Evolutionary conservation across 2,888 invertebrate genomes (phyloP), one percentile per base, ranked within the genome.

Genomic region (Eudasyphora cyanicolor): DNA sequence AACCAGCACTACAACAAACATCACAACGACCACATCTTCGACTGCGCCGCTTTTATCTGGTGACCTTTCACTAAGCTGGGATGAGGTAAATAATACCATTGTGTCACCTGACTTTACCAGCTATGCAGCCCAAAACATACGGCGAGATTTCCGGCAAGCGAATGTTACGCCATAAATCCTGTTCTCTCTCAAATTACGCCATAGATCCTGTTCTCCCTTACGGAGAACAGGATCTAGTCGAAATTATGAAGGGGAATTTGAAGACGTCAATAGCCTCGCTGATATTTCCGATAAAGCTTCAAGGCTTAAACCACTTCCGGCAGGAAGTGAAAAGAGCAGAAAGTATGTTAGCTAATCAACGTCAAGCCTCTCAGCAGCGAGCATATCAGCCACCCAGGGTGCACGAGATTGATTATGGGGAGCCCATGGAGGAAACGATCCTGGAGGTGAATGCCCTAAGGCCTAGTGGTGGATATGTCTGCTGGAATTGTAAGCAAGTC

Each of bases 321-420:
- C 78, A 79, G 38, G 12, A 75, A 24, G 60, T 27, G 1, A 75
- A 62, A 19, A 17, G 49, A 29, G 75, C 75, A 0, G 54, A 79
- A 64, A 71, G 19, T n/a, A 24, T 79, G 12, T 0, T 79, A 1
- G 3, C 49, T 4, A 49, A n/a, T 49, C 49, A 49, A 49, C 49
- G 49, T 4, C 49, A 49, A 49, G 49, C 49, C n/a, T n/a, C n/a
- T n/a, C n/a, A n/a, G n/a, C n/a, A 38, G 10, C 6, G 38, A 38
- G 6, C 38, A 10, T 38, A 38, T 10, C 38, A 38, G 38, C 7
- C 38, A n/a, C n/a, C n/a, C n/a, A n/a, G n/a, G n/a, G n/a, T n/a
- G n/a, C n/a, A n/a, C n/a, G n/a, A n/a, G n/a, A 38, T 10, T 10
- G 7, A 38, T 6, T 6, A 10, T 38, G 38, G 7, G 10, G 7